Percentiles rank a stretch among this genome's conserved stretches.
phyloP scores from a whole-genome alignment of 1,140 invertebrate genomes.

The Leptinotarsa lineolata region DNA sequence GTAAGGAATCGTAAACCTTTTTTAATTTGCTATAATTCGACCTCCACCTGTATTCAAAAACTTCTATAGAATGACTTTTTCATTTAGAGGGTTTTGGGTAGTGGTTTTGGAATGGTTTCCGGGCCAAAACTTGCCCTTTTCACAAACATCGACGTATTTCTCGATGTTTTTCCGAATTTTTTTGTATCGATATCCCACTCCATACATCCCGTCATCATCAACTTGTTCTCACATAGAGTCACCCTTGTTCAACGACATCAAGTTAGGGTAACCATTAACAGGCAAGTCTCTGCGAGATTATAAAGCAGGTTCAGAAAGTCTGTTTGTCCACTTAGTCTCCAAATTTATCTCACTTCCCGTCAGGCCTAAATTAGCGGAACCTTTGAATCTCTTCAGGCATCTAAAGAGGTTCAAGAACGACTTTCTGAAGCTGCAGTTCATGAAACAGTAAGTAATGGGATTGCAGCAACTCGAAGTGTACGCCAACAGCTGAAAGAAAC shows the following conservation, averaged over 20 bases:
- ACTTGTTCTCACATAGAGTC: no score
- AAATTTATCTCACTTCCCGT: constrained; percentile 51
- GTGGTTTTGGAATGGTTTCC: no score
- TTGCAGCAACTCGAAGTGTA: constrained; percentile 74
- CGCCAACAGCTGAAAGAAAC: constrained; percentile 67
- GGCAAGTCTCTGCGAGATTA: not conserved
- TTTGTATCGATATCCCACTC: no score
- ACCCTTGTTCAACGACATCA: no score
- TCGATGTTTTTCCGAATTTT: accelerated
- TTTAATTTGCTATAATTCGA: no score
- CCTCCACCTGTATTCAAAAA: no score
- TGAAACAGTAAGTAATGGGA: constrained; percentile 78
- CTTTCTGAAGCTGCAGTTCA: constrained; percentile 72
- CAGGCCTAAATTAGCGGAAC: not conserved
- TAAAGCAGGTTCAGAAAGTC: constrained; percentile 34
- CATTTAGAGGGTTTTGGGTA: no score
- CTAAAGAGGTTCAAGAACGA: constrained; percentile 65
- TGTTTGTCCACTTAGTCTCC: constrained; percentile 48
- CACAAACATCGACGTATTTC: no score
- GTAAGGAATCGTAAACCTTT: no score
- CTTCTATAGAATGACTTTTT: no score
- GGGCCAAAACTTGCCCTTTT: no score
- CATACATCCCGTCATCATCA: no score
- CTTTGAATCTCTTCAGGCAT: constrained; percentile 51
- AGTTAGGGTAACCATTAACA: not conserved